Conservation (phyloP, 2,888 invertebrate species). For the Hybos culiciformis region DNA sequence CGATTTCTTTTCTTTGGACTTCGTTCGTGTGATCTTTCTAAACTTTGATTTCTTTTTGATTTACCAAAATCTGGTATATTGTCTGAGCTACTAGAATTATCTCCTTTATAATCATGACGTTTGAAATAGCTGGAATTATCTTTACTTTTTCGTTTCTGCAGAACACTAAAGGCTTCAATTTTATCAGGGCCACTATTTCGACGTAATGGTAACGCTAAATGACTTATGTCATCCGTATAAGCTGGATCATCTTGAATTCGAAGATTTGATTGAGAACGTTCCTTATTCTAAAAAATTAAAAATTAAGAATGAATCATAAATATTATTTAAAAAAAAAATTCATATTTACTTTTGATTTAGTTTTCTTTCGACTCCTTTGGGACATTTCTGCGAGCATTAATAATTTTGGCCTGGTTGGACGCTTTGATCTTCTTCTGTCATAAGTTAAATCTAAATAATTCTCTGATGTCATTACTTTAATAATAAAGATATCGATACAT, state of each 20-base stretch:
- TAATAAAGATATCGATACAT: not conserved
- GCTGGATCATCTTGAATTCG: slow-evolving; percentile 35
- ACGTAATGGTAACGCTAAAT: slow-evolving; percentile 32
- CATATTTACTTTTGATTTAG: slow-evolving; percentile 30
- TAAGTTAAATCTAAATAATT: slow-evolving; percentile 28
- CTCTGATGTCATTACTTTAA: slow-evolving; percentile 29
- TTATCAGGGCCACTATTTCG: slow-evolving; percentile 24
- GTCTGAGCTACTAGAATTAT: slow-evolving; percentile 28
- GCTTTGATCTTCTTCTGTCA: slow-evolving; percentile 28
- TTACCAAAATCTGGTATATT: slow-evolving; percentile 17
- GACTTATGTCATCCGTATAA: slow-evolving; percentile 35
- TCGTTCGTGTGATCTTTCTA: slow-evolving; percentile 23
- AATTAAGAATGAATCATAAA: not conserved
- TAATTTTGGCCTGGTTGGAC: slow-evolving; percentile 31
- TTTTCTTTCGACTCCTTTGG: slow-evolving; percentile 33
- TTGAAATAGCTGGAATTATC: slow-evolving; percentile 4
- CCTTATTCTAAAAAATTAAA: slow-evolving; percentile 25
- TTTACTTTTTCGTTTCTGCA: slow-evolving; percentile 7
- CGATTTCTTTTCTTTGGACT: slow-evolving; percentile 23
- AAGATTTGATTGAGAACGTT: slow-evolving; percentile 29
- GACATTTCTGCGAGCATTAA: slow-evolving; percentile 32
- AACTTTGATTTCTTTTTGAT: slow-evolving; percentile 26
- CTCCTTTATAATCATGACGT: not conserved
- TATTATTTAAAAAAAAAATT: not conserved
- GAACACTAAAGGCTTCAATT: slow-evolving; percentile 7